Evolutionary conservation across 2,888 invertebrate genomes (phyloP).

Genomic region (Hoplodrina blanda): DNA sequence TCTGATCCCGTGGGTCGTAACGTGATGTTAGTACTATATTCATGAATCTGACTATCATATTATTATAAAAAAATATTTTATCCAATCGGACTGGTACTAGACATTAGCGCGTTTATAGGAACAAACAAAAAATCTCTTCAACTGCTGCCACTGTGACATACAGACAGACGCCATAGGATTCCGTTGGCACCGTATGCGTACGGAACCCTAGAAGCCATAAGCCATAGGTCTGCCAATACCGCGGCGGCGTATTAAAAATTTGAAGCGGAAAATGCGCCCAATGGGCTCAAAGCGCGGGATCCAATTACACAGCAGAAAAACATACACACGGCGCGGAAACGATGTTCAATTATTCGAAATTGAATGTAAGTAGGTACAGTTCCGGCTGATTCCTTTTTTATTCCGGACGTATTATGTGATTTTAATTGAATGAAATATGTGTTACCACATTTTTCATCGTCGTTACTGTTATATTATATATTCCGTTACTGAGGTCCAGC

Average conservation of each 20-base stretch:
- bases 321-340: conserved; percentile 19
- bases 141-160: no score
- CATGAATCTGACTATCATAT: no score
- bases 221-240: conserved; percentile 12
- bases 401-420: conserved; percentile 15
- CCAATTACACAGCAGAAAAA: conserved; percentile 37
- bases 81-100: no score
- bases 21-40: no score
- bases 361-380: conserved; percentile 30
- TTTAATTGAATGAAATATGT: conserved; percentile 25
- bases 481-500: background rate
- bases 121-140: no score
- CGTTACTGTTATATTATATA: background rate
- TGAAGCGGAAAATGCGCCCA: conserved; percentile 9
- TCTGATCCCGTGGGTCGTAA: no score
- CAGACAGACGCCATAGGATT: no score
- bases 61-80: no score
- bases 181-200: no score
- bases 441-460: no score
- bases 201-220: background rate
- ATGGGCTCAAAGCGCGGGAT: conserved; percentile 11
- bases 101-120: no score
- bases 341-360: conserved; percentile 43
- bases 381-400: conserved; percentile 30
- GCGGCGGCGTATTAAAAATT: conserved; percentile 17